Conservation (phyloP, 2,888 invertebrate genomes). For the Odontomyia ornata region DNA sequence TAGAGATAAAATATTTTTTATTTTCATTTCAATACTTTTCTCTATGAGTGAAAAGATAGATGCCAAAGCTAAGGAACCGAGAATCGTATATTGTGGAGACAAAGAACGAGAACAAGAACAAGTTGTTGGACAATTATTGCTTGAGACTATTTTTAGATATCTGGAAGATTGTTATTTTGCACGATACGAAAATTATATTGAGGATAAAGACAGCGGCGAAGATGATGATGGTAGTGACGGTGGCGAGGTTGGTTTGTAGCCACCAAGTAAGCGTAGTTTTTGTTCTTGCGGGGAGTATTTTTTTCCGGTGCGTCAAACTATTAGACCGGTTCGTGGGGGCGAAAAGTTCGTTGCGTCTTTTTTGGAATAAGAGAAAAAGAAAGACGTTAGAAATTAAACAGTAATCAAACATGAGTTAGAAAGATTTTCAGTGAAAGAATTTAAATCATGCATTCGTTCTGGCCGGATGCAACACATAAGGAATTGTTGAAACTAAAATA, state of each 20-base stretch:
- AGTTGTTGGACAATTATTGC: conserved; percentile 36
- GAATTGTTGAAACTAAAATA: no score
- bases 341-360: neutral
- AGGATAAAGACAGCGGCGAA: neutral
- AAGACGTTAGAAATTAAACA: no score
- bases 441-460: no score
- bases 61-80: no score
- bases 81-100: neutral
- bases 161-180: conserved; percentile 39
- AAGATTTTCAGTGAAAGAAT: no score
- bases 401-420: no score
- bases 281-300: neutral
- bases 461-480: no score
- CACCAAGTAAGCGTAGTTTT: no score
- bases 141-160: conserved; percentile 42
- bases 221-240: no score
- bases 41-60: neutral
- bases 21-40: neutral
- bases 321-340: conserved; percentile 15
- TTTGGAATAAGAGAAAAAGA: no score
- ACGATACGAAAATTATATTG: conserved; percentile 36
- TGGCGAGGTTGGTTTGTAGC: neutral
- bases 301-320: neutral
- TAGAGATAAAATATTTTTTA: neutral
- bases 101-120: conserved; percentile 34